A percentile compares a stretch with the other conserved stretches of the same genome.
Conservation (phyloP, 2,797 vertebrate species). For the Leuciscus waleckii region DNA sequence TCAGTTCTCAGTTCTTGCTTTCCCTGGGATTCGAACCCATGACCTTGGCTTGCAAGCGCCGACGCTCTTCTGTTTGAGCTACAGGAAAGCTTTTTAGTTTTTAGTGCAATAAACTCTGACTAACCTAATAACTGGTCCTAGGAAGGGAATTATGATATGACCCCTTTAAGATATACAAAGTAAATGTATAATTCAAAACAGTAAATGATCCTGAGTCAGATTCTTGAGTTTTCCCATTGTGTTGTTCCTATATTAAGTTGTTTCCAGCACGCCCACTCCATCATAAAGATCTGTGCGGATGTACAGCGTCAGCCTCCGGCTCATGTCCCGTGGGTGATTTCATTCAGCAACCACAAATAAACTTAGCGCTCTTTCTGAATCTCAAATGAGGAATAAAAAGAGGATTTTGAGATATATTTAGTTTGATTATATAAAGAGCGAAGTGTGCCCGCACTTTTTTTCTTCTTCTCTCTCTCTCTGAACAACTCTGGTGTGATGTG, state of each 20-base stretch:
- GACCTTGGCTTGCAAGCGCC: no score
- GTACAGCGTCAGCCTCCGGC: conserved; percentile 33
- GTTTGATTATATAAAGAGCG: conserved; percentile 40
- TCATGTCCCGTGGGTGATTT: conserved; percentile 48
- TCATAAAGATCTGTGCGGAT: conserved; percentile 41
- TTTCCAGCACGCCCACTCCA: conserved; percentile 26
- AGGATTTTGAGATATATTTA: conserved; percentile 29
- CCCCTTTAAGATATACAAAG: conserved; percentile 1
- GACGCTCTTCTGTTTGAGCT: no score
- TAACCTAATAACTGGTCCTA: conserved; percentile 7
- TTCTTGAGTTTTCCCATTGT: conserved; percentile 26
- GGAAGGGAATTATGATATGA: background rate
- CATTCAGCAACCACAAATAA: conserved; percentile 51
- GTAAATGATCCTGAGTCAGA: conserved; percentile 20
- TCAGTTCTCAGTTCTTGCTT: no score
- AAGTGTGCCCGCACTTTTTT: conserved; percentile 6
- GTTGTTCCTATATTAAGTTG: conserved; percentile 35
- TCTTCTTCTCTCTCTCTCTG: background rate
- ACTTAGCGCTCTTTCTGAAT: conserved; percentile 41
- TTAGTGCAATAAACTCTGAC: conserved; percentile 1
- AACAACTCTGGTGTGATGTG: conserved; percentile 23
- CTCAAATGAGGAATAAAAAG: conserved; percentile 35
- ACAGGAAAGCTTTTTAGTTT: background rate
- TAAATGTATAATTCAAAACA: conserved; percentile 17
- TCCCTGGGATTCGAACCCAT: no score